Base-by-base conservation (phyloP, 2,888 invertebrate species). In the Acleris cristana region DNA sequence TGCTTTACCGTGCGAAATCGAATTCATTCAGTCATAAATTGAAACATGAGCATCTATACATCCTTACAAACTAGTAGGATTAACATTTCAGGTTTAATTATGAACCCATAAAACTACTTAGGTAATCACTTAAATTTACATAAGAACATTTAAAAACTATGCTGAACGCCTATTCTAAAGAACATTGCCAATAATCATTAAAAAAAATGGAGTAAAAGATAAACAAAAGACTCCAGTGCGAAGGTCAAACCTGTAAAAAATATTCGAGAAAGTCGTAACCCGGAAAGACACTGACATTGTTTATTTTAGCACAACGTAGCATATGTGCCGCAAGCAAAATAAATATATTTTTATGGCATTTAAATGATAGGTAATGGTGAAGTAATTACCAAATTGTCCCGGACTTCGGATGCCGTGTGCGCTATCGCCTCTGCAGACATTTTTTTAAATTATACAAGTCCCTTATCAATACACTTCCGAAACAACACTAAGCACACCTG, bases 371-470 rank as follows among this genome's bases (percentile, higher is more conserved):
- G 10, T 34, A 69, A 53, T 65, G 40, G 64, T 69, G 57, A 73
- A 66, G 12, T 71, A 76, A 70, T 83, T 86, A 92, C 92, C 88
- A 92, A 86, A 82, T 92, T 91, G 69, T 92, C 92, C 26, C 92
- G 86, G 73, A 92, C 86, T 80, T 88, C 87, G 64, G 73, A 79
- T 55, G 82, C 84, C 64, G 85, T 73, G 74, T 74, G 80, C 60
- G 79, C 70, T 73, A 91, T 71, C 56, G 85, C 76, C 57, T 90
- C 92, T 56, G 89, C 76, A 75, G 87, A 77, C 92, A 92, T 92
- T 77, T 61, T 26, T 64, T 23, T 30, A 3, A 48, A 52, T 55
- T 55, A 34, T 45, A 34, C 12, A 40, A 7, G 51, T 16, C 16
- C 16, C n/a, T 52, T 62, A 34, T 6, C n/a, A 26, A 18, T 19